phyloP scores from a whole-genome alignment of 2,113 vertebrate genomes.

The Herpetotheres cachinnans region DNA sequence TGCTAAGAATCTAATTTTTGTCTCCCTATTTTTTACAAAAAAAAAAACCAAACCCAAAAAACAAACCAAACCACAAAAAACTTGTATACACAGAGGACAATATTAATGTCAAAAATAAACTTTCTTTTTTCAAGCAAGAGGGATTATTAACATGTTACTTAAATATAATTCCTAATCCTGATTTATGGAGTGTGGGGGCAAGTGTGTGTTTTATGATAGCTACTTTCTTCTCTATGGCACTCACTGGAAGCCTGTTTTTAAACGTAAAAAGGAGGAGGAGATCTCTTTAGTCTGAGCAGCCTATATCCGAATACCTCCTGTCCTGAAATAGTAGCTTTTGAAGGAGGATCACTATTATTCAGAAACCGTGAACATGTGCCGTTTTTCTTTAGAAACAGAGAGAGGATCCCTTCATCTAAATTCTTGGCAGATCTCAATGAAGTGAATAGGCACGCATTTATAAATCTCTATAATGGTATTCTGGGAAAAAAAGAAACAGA shows the following conservation, averaged over 20 bases:
- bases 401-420: neutral
- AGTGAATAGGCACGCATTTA: conserved; percentile 9
- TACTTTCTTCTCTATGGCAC: neutral
- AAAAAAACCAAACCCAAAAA: neutral
- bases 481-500: conserved; percentile 44
- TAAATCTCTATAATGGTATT: conserved; percentile 67
- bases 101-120: neutral
- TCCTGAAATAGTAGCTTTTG: neutral
- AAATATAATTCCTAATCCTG: neutral
- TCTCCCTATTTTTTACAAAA: neutral
- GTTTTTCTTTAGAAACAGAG: neutral
- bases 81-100: neutral
- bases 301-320: neutral
- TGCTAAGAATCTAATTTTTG: neutral
- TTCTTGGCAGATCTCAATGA: conserved; percentile 41
- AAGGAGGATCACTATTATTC: neutral
- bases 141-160: neutral
- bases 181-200: neutral
- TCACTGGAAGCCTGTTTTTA: neutral
- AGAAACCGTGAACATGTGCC: neutral
- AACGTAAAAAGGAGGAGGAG: neutral
- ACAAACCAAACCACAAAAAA: too few relatives aligned
- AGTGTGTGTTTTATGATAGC: neutral
- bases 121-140: neutral
- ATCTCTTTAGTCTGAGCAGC: neutral